Evolutionary conservation across 2,797 vertebrate genomes (phyloP).

Genomic region (Chaenodraco wilsoni): DNA sequence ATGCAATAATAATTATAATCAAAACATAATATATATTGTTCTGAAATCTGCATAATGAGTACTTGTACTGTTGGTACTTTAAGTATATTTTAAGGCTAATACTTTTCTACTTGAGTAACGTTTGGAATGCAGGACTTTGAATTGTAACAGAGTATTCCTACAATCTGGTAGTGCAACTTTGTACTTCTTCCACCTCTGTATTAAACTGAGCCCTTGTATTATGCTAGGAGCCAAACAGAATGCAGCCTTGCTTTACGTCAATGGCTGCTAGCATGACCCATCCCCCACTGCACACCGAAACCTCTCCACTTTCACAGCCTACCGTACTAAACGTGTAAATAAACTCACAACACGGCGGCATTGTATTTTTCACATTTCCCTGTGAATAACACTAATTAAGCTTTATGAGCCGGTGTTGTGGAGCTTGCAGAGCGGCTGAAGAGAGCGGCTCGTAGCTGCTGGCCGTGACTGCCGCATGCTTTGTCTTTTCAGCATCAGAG

Average conservation of each 20-base stretch:
- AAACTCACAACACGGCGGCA: not conserved
- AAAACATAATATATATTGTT: too few relatives aligned
- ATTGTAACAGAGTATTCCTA: too few relatives aligned
- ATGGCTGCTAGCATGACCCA: slow-evolving; percentile 69
- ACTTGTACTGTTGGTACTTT: too few relatives aligned
- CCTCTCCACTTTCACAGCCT: slow-evolving; percentile 47
- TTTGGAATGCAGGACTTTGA: too few relatives aligned
- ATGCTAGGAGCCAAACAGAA: slow-evolving; percentile 64
- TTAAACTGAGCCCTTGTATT: not conserved
- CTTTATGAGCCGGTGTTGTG: accelerated
- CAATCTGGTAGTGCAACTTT: too few relatives aligned
- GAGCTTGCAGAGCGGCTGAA: accelerated
- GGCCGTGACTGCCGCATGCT: slow-evolving; percentile 72
- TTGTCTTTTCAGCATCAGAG: slow-evolving; percentile 79
- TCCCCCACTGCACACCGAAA: slow-evolving; percentile 71
- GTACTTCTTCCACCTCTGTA: too few relatives aligned
- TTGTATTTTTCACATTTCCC: accelerated
- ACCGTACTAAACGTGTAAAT: slow-evolving; percentile 33
- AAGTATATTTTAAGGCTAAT: too few relatives aligned
- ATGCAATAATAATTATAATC: too few relatives aligned
- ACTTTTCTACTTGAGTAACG: too few relatives aligned
- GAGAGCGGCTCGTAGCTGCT: not conserved
- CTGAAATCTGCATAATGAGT: too few relatives aligned
- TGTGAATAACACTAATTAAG: accelerated
- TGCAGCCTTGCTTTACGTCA: slow-evolving; percentile 75